Evolutionary conservation across 2,888 invertebrate genomes (phyloP), one percentile per base, ranked within the genome.

Genomic region (Apamea sordens): DNA sequence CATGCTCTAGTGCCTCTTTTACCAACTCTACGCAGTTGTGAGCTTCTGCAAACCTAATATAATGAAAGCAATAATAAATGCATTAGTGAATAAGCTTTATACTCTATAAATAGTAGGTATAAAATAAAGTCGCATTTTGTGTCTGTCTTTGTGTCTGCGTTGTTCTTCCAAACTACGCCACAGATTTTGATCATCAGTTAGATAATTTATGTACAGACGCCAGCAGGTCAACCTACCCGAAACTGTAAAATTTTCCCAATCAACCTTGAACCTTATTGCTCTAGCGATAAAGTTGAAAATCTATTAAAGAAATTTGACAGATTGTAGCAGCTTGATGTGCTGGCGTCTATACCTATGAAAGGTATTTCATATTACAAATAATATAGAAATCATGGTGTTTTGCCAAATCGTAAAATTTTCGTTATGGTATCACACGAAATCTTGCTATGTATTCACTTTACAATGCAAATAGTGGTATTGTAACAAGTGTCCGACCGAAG

Each of bases 21-120:
- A 98, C 97, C 91, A 99, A 97, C 90, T 98, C 98, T 90, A 97
- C 97, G 94, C 98, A 98, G 94, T 98, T 98, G 95, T 99, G 99
- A 76, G 98, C 98, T 94, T 99, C 99, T 81, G 99, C 99, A 97
- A 99, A 99, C 94, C 98, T 98, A 83, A 81, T 79, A 75, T 79
- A 71, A 87, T 84, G 70, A 80, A 85, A 86, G 79, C 83, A 85
- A 81, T 79, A 74, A 85, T 32, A 78, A 64, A 76, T 83, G 59
- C 61, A 86, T 87, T 85, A 87, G 80, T 83, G 78, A 64, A 36
- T 24, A 63, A 67, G 59, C 44, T 65, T 15, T 70, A 44, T 1
- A 47, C 44, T 76, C 15, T 36, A 50, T n/a, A n/a, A 32, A 24
- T 79, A 61, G 10, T 21, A 56, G 36, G 36, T 71, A 73, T 28